Evolutionary conservation across 2,797 vertebrate species (phyloP).

Genomic region (Chaunax sp.): DNA sequence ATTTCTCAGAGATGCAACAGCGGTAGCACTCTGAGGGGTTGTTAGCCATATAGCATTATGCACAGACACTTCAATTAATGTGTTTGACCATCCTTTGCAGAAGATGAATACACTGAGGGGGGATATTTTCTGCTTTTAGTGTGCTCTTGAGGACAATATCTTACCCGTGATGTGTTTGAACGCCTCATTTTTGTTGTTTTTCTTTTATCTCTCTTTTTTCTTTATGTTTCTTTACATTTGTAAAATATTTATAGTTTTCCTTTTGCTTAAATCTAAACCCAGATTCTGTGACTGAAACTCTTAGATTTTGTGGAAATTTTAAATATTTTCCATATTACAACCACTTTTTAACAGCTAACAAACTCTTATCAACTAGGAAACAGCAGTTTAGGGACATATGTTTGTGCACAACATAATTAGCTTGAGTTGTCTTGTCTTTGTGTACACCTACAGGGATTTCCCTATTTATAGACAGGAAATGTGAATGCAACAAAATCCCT

Average conservation of each 20-base stretch:
- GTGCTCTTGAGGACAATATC: conserved; percentile 8
- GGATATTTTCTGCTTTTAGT: conserved; percentile 24
- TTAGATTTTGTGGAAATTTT: no score
- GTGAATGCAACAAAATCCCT: conserved; percentile 29
- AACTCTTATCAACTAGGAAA: no score
- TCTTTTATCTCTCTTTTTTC: neutral
- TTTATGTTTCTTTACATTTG: neutral
- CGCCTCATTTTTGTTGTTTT: neutral
- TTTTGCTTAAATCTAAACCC: no score
- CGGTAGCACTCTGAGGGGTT: conserved; percentile 26
- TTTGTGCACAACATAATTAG: neutral
- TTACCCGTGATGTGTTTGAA: neutral
- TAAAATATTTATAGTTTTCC: neutral
- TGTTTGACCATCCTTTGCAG: conserved; percentile 50
- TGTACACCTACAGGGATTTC: conserved; percentile 11
- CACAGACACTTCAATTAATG: conserved; percentile 60
- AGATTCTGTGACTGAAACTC: no score
- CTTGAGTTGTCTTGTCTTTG: conserved; percentile 16
- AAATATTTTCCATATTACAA: no score
- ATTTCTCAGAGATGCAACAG: conserved; percentile 23
- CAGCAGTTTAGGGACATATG: neutral
- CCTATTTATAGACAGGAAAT: conserved; percentile 64
- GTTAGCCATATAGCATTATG: conserved; percentile 49
- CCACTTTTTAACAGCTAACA: no score
- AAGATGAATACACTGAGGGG: conserved; percentile 51